These are phyloP conservation scores for Tragelaphus eurycerus DNA, from an alignment of 2,797 vertebrate species.

Conservation along the genomic window DNA sequence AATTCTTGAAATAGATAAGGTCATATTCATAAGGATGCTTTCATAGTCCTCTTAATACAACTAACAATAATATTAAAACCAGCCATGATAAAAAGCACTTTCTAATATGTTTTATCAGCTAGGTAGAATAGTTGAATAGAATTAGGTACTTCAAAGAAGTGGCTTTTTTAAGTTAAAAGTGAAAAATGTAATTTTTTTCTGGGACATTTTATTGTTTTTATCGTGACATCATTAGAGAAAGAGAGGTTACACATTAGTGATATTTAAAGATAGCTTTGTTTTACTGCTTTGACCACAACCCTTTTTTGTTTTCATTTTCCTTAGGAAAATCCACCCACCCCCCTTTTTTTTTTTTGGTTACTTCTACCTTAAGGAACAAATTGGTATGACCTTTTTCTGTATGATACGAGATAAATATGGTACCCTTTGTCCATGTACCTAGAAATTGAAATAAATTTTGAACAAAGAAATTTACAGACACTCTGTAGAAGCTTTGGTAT, in stretches of 20 bases:
- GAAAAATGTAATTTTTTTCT: neutral
- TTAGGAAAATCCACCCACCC: neutral
- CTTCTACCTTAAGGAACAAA: neutral
- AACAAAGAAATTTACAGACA: neutral
- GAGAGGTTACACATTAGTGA: neutral
- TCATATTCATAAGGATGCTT: neutral
- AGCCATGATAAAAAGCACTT: neutral
- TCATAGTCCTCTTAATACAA: neutral
- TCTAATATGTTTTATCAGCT: neutral
- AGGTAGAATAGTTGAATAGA: neutral
- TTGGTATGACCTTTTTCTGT: neutral
- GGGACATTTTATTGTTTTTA: slow-evolving; percentile 11
- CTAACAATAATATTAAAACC: neutral
- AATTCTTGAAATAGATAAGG: slow-evolving; percentile 30
- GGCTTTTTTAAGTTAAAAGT: slow-evolving; percentile 24
- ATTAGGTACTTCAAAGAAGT: neutral
- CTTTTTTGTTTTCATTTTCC: neutral
- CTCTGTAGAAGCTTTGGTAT: neutral
- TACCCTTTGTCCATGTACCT: neutral
- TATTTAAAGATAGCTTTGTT: slow-evolving; percentile 16
- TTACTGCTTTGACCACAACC: neutral
- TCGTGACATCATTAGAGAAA: neutral
- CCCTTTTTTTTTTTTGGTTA: neutral
- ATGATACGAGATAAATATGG: no score
- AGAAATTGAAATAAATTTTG: neutral